Evolutionary conservation across 2,113 vertebrate genomes (phyloP).

Genomic region (Fulica atra): DNA sequence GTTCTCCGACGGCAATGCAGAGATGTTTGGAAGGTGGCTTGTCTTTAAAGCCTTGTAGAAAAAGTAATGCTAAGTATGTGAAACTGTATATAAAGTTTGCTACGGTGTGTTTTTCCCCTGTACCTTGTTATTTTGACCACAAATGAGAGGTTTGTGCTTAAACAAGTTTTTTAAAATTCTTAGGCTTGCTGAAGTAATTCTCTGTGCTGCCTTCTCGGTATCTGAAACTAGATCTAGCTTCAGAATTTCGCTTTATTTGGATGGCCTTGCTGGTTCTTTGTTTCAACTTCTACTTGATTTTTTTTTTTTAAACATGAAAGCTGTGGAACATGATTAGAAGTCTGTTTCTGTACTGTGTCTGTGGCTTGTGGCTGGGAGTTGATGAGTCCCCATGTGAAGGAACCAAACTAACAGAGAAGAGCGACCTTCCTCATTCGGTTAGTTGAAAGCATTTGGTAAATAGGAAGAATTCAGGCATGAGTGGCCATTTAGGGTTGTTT

Average conservation of each 20-base stretch:
- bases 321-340: not conserved
- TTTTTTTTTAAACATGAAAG: not conserved
- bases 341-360: not conserved
- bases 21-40: not conserved
- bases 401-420: not conserved
- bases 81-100: not conserved
- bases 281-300: not conserved
- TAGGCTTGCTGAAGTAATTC: rapidly evolving
- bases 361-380: not conserved
- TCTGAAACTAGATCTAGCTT: not conserved
- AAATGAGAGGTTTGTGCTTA: not conserved
- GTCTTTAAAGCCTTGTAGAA: not conserved
- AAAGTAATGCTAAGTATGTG: not conserved
- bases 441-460: not conserved
- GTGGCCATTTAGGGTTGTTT: not conserved
- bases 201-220: not conserved
- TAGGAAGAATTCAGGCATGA: not conserved
- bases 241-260: not conserved
- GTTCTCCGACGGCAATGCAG: not conserved
- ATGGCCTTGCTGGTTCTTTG: not conserved
- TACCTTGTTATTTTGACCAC: not conserved
- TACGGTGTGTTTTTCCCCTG: rapidly evolving
- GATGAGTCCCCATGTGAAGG: not conserved
- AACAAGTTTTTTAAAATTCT: not conserved
- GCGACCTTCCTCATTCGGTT: not conserved